These are phyloP conservation scores for Acipenser transmontanus DNA, from an alignment of 2,797 vertebrate species.

Conservation along the genomic window DNA sequence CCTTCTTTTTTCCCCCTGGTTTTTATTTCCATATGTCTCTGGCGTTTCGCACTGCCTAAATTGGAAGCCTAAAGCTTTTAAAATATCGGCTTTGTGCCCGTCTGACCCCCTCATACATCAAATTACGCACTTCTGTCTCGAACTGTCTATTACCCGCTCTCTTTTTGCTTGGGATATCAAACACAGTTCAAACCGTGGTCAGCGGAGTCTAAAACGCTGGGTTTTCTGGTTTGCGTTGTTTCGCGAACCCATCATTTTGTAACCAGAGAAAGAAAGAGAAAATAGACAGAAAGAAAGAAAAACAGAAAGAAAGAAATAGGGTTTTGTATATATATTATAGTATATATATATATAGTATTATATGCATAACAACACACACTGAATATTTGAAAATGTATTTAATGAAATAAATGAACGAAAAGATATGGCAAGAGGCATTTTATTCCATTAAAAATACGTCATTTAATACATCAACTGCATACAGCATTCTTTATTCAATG, in stretches of 20 bases:
- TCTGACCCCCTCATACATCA: slow-evolving; percentile 38
- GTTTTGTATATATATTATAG: too few relatives aligned
- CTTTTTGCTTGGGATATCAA: slow-evolving; percentile 17
- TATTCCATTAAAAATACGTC: too few relatives aligned
- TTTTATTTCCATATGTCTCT: too few relatives aligned
- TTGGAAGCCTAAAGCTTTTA: slow-evolving; percentile 31
- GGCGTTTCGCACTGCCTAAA: slow-evolving; percentile 24
- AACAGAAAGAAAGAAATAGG: slow-evolving; percentile 23
- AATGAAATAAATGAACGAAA: too few relatives aligned
- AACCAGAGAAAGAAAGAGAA: slow-evolving; percentile 31
- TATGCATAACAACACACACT: too few relatives aligned
- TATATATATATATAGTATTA: too few relatives aligned
- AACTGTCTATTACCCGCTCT: slow-evolving; percentile 23
- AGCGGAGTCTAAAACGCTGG: slow-evolving; percentile 15
- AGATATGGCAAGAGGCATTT: too few relatives aligned
- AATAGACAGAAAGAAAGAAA: slow-evolving; percentile 27
- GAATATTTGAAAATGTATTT: too few relatives aligned
- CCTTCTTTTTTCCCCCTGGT: too few relatives aligned
- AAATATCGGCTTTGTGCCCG: slow-evolving; percentile 25
- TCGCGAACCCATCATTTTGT: slow-evolving; percentile 37
- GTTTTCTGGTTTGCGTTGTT: slow-evolving; percentile 42
- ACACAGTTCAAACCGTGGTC: slow-evolving; percentile 29
- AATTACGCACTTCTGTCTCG: slow-evolving; percentile 23
- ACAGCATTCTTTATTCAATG: too few relatives aligned
- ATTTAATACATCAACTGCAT: too few relatives aligned